phyloP scores from a whole-genome alignment of 2,888 invertebrate genomes.

The Orthosia cruda region DNA sequence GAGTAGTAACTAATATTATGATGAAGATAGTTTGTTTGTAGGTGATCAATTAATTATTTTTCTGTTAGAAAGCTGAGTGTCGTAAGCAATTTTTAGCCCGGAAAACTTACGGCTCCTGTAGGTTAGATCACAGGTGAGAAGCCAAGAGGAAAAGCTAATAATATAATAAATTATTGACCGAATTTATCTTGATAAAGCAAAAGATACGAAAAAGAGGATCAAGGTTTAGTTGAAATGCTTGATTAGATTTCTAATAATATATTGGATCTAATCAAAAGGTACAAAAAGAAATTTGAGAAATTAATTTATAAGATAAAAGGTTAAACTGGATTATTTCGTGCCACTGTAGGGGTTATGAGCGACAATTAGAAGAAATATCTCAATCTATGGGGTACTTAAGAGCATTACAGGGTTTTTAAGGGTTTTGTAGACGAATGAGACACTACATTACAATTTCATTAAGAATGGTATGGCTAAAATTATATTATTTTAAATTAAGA shows the following conservation, averaged over 20 bases:
- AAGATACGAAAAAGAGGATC: background rate
- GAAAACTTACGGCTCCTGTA: background rate
- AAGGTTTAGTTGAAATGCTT: background rate
- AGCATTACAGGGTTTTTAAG: background rate
- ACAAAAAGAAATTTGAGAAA: background rate
- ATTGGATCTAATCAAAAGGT: conserved; percentile 12
- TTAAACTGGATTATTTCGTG: background rate
- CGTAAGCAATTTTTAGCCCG: too few relatives aligned
- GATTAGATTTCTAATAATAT: conserved; percentile 21
- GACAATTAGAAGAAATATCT: background rate
- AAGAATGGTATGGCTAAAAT: too few relatives aligned
- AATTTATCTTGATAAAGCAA: conserved; percentile 1
- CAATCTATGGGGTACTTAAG: background rate
- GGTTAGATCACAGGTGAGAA: background rate
- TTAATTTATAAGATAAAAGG: background rate
- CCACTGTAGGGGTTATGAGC: background rate
- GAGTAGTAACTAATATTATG: too few relatives aligned
- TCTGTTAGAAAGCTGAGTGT: too few relatives aligned
- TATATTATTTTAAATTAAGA: too few relatives aligned
- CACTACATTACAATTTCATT: background rate
- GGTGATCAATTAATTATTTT: too few relatives aligned
- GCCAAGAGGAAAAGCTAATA: background rate
- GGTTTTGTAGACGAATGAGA: background rate
- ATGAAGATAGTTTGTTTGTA: too few relatives aligned
- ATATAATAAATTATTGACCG: background rate